Base-by-base conservation (phyloP, 1,140 invertebrate genomes). In the Zaprionus gabonicus region DNA sequence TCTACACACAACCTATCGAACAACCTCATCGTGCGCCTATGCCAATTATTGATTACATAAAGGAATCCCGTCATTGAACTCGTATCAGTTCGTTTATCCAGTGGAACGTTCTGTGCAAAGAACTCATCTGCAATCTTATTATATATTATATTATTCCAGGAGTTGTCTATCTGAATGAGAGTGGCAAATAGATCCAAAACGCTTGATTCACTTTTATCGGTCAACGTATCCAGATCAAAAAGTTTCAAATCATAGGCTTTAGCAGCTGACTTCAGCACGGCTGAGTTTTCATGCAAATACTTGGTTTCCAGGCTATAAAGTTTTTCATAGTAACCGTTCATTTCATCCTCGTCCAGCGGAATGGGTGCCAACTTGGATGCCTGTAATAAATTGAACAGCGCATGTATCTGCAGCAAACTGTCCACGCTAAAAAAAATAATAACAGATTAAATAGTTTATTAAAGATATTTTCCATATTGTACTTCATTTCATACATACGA, bases 331-430 rank as follows among this genome's bases (percentile, higher is more conserved):
- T 81, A 85, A 3, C 20, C 49, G 10, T 38, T n/a, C 7, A 56
- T 20, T 20, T 87, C 58, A 34, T 20, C 6, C 0, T 73, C 69
- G 0, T 62, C 27, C 4, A 82, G 9, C 15, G 67, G 0, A 3
- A 15, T 5, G 0, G 57, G 27, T 1, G 80, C 80, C 31, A 75
- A 17, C 7, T 49, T 58, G 28, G 60, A 76, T 10, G 83, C 91
- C 56, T 91, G 63, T 4, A 85, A 85, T 27, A 97, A 91, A 91
- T 97, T 97, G 76, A 96, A 93, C 58, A 96, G 88, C 0, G 96
- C 94, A 92, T 97, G 96, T 28, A 97, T 94, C 77, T 95, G 93
- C 76, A 95, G 92, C 31, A 94, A 87, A 56, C 93, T 94, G 80
- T 94, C 94, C 31, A 94, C 92, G 3, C 85, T 92, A 49, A 79